Conservation (phyloP, 2,113 vertebrate genomes). For the Protobothrops flavoviridis region DNA sequence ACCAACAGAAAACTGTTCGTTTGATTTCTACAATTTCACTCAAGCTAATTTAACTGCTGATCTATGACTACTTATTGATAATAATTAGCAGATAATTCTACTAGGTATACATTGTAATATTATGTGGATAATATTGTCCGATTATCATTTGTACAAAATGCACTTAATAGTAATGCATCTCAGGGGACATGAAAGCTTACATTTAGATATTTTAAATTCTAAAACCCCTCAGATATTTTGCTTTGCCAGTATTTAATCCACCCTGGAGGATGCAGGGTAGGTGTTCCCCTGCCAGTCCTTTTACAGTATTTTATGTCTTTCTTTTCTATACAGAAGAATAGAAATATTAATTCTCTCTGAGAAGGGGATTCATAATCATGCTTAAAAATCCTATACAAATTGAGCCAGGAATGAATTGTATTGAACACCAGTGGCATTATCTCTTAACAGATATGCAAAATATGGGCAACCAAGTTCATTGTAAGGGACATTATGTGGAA, state of each 20-base stretch:
- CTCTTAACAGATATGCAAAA: background rate
- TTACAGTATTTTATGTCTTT: background rate
- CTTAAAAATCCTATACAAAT: background rate
- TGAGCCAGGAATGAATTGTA: background rate
- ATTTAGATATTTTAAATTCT: constrained; percentile 48
- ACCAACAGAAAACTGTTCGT: background rate
- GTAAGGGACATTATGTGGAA: background rate
- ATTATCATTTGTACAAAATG: background rate
- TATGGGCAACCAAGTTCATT: background rate
- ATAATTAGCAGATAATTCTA: background rate
- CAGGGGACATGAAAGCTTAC: constrained; percentile 5
- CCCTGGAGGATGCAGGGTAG: background rate
- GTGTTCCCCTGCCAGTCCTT: background rate
- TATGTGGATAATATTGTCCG: background rate
- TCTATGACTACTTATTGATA: background rate
- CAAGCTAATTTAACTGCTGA: background rate
- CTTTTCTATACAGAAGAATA: background rate
- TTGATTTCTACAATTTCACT: background rate
- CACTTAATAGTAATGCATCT: constrained; percentile 38
- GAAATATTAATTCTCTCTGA: background rate
- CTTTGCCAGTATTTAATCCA: background rate
- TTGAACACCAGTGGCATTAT: background rate
- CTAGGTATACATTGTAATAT: background rate
- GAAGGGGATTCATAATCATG: background rate
- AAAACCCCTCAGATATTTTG: constrained; percentile 35